A percentile compares a stretch with the other conserved stretches of the same genome.
These are phyloP conservation scores for Psephotus haematonotus DNA, from an alignment of 2,113 vertebrate species.

Conservation along the genomic window DNA sequence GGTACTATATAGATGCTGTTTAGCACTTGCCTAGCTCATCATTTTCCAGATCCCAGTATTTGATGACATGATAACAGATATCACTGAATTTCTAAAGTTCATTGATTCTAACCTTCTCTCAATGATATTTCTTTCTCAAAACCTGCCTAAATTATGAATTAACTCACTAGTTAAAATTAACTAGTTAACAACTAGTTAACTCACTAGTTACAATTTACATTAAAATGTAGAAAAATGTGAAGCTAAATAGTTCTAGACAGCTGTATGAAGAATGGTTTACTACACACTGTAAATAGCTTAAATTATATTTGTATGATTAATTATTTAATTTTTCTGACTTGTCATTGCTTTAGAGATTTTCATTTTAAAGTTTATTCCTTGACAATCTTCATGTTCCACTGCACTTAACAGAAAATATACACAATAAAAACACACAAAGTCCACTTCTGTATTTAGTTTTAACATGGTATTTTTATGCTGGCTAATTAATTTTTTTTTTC, in stretches of 20 bases:
- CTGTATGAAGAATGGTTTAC: not conserved
- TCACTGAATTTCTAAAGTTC: not conserved
- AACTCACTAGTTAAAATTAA: not conserved
- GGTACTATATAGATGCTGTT: not conserved
- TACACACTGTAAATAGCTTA: not conserved
- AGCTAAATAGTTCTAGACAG: not conserved
- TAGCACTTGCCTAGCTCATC: not conserved
- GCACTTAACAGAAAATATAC: not conserved
- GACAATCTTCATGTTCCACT: not conserved
- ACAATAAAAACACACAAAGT: not conserved
- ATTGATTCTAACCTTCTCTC: not conserved
- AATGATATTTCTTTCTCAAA: not conserved
- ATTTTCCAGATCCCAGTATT: not conserved
- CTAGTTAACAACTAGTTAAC: not conserved
- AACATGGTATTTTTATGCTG: not conserved
- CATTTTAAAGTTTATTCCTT: not conserved
- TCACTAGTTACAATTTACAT: not conserved
- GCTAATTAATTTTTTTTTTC: not conserved
- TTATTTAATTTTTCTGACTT: not conserved
- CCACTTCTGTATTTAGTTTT: not conserved
- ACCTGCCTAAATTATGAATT: not conserved
- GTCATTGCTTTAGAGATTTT: not conserved
- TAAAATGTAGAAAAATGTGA: not conserved
- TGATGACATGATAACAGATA: not conserved
- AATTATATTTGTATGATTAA: not conserved